A percentile compares a stretch with the other conserved stretches of the same genome.
phyloP scores from a whole-genome alignment of 2,113 vertebrate genomes.

The Salvator merianae region DNA sequence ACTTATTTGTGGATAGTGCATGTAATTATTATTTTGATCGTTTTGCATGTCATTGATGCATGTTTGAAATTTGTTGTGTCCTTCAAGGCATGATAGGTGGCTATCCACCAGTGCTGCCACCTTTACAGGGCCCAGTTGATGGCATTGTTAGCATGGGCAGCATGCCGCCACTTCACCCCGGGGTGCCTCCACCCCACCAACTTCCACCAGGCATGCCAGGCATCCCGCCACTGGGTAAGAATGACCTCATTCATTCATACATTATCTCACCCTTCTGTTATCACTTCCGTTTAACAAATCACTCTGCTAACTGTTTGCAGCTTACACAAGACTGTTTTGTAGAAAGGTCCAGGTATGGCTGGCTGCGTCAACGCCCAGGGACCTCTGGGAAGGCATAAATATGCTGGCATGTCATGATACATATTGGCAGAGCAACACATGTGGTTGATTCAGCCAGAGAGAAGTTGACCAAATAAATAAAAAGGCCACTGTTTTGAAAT shows the following conservation, averaged over 20 bases:
- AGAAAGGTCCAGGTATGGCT: conserved; percentile 12
- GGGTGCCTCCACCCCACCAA: conserved; percentile 88
- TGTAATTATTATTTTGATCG: conserved; percentile 84
- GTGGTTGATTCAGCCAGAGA: neutral
- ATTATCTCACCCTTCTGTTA: conserved; percentile 73
- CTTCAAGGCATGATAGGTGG: conserved; percentile 93
- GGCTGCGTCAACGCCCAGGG: neutral
- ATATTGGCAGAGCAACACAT: neutral
- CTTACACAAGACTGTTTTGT: conserved; percentile 45
- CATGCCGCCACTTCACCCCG: conserved; percentile 92
- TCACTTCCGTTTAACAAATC: conserved; percentile 76
- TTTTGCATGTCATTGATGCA: conserved; percentile 93
- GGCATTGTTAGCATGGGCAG: conserved; percentile 94
- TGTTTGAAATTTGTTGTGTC: conserved; percentile 91
- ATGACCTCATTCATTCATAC: conserved; percentile 79
- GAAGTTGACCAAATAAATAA: neutral
- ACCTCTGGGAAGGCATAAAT: conserved; percentile 16
- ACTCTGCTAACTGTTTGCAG: conserved; percentile 80
- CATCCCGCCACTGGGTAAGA: conserved; percentile 91
- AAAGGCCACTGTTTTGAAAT: neutral
- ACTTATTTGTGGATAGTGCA: conserved; percentile 87
- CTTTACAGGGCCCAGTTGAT: conserved; percentile 87
- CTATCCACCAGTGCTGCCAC: conserved; percentile 89
- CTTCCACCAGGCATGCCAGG: conserved; percentile 86
- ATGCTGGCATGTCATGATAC: neutral